These are phyloP conservation scores for Macaria notata DNA, from an alignment of 2,888 invertebrate genomes.

Conservation along the genomic window DNA sequence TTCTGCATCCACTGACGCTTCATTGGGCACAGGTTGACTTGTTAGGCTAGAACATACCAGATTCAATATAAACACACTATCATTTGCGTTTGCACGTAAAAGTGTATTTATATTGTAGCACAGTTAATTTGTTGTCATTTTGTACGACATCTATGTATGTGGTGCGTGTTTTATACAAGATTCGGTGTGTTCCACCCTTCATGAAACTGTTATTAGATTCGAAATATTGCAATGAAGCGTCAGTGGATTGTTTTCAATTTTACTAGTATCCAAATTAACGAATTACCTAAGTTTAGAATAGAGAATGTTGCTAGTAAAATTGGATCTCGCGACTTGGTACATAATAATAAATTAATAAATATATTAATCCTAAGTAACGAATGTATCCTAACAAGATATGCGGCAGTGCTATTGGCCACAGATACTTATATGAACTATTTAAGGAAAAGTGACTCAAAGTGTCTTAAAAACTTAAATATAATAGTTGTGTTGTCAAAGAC, in stretches of 20 bases:
- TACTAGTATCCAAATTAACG: conserved; percentile 53
- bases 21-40: conserved; percentile 8
- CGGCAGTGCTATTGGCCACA: conserved; percentile 40
- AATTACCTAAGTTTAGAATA: conserved; percentile 31
- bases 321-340: conserved; percentile 58
- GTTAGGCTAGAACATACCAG: too few relatives aligned
- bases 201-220: too few relatives aligned
- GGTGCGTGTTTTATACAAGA: too few relatives aligned
- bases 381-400: conserved; percentile 63
- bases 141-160: too few relatives aligned
- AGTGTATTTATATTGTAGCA: too few relatives aligned
- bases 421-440: conserved; percentile 33
- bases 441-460: conserved; percentile 23
- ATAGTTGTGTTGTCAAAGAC: conserved; percentile 38
- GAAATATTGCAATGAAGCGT: conserved; percentile 44
- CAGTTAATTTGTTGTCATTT: too few relatives aligned
- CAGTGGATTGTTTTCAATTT: conserved; percentile 55
- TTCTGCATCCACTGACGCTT: conserved; percentile 55
- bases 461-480: conserved; percentile 24
- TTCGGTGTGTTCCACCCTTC: too few relatives aligned
- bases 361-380: conserved; percentile 65
- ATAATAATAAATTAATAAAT: conserved; percentile 76
- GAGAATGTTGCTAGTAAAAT: conserved; percentile 53
- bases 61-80: too few relatives aligned
- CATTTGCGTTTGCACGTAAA: too few relatives aligned